A percentile compares a stretch with the other conserved stretches of the same genome.
Conservation (phyloP, 2,888 invertebrate species). For the Erpobdella octoculata region DNA sequence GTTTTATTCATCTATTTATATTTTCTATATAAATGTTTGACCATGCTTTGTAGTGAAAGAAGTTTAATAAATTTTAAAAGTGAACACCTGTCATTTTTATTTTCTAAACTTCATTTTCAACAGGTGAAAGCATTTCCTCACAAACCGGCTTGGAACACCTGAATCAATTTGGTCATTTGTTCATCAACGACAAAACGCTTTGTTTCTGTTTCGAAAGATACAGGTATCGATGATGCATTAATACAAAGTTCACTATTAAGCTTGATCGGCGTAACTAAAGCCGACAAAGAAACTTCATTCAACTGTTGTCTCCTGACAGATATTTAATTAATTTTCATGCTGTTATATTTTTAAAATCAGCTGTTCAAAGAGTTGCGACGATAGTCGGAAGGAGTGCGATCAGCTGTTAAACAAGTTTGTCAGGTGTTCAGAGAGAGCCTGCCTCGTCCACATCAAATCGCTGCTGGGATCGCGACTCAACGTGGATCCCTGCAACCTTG, state of each 20-base stretch:
- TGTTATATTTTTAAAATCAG: neutral
- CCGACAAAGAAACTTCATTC: no score
- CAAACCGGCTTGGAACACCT: slow-evolving; percentile 42
- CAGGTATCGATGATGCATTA: slow-evolving; percentile 27
- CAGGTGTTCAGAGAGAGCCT: slow-evolving; percentile 47
- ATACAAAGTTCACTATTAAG: neutral
- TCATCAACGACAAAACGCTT: slow-evolving; percentile 47
- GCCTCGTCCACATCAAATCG: slow-evolving; percentile 45
- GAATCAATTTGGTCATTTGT: slow-evolving; percentile 45
- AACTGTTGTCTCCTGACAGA: no score
- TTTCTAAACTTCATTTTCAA: no score
- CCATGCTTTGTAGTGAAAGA: no score
- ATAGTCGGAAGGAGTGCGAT: neutral
- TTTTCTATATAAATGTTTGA: no score
- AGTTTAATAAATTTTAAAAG: no score
- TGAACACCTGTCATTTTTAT: no score
- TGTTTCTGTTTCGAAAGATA: slow-evolving; percentile 47
- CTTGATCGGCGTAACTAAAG: neutral
- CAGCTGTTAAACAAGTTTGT: slow-evolving; percentile 47
- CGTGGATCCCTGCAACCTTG: slow-evolving; percentile 3
- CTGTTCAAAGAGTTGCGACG: neutral
- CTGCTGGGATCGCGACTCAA: no score
- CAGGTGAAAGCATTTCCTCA: slow-evolving; percentile 41
- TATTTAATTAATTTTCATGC: no score
- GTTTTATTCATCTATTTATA: no score